Conservation (phyloP, 1,140 invertebrate genomes). For the Drosophila leontia region DNA sequence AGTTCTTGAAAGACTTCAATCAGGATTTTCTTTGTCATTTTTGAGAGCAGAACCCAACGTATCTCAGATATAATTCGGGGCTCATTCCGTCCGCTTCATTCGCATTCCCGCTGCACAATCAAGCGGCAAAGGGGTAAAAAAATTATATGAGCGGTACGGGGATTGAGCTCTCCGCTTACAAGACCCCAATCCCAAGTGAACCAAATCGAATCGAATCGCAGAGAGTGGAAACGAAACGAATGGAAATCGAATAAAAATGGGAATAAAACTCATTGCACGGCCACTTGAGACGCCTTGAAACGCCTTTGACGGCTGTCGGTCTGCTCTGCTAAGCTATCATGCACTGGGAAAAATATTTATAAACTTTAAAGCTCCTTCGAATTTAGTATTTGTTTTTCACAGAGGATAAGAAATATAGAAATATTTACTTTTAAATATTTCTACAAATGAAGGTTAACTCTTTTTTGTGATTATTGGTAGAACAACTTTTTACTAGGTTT, state of each 20-base stretch:
- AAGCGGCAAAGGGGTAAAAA: conserved; percentile 21
- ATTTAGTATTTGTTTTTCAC: not conserved
- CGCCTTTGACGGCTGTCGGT: conserved; percentile 42
- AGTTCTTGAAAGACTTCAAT: conserved; percentile 4
- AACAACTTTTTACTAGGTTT: not conserved
- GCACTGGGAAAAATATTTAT: conserved; percentile 4
- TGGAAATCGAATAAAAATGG: conserved; percentile 59
- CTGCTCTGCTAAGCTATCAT: not conserved
- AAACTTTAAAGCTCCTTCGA: not conserved
- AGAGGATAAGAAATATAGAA: not conserved
- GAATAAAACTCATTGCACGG: conserved; percentile 60
- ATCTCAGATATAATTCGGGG: conserved; percentile 35
- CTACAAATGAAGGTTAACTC: not conserved
- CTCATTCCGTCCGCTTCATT: conserved; percentile 24
- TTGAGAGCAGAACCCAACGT: conserved; percentile 3
- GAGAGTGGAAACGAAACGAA: conserved; percentile 46
- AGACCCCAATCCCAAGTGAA: conserved; percentile 46
- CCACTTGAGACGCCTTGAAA: conserved; percentile 65
- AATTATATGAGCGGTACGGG: not conserved
- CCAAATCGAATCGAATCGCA: conserved; percentile 50
- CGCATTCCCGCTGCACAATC: conserved; percentile 59
- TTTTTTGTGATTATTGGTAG: too few species aligned
- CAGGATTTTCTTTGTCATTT: conserved; percentile 11
- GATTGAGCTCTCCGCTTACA: conserved; percentile 19
- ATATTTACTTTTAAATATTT: not conserved